These are phyloP conservation scores for Ameiurus melas DNA, from an alignment of 2,113 vertebrate genomes.

Conservation along the genomic window DNA sequence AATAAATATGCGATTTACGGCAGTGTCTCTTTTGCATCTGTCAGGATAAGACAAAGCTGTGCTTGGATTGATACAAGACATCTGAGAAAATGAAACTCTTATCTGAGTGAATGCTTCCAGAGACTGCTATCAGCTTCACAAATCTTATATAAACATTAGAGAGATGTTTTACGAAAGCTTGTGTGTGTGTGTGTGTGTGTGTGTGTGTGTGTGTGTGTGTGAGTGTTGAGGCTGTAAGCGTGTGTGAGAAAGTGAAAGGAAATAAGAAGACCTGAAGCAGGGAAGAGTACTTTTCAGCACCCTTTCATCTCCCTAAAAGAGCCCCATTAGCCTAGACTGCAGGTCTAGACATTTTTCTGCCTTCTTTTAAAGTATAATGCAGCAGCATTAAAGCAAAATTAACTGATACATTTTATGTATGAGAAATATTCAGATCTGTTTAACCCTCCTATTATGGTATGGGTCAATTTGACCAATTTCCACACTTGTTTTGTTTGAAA, in stretches of 20 bases:
- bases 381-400: conserved; percentile 30
- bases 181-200: conserved; percentile 17
- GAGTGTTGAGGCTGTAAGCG: background rate
- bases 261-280: conserved; percentile 35
- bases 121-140: conserved; percentile 65
- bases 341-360: conserved; percentile 27
- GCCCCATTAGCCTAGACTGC: conserved; percentile 43
- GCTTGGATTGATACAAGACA: conserved; percentile 64
- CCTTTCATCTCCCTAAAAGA: conserved; percentile 58
- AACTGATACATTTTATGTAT: background rate
- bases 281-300: conserved; percentile 19
- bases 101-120: conserved; percentile 61
- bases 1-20: conserved; percentile 57
- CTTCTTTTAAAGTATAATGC: conserved; percentile 44
- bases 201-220: background rate
- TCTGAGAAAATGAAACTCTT: conserved; percentile 62
- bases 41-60: conserved; percentile 60
- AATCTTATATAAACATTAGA: conserved; percentile 64
- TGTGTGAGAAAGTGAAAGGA: background rate
- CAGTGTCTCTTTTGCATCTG: conserved; percentile 60
- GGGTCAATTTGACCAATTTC: too few relatives aligned
- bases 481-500: too few relatives aligned
- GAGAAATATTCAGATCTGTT: background rate
- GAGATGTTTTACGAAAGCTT: conserved; percentile 33
- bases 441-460: background rate